Base-by-base conservation (phyloP, 2,113 vertebrate genomes). In the Hiodon tergisus region DNA sequence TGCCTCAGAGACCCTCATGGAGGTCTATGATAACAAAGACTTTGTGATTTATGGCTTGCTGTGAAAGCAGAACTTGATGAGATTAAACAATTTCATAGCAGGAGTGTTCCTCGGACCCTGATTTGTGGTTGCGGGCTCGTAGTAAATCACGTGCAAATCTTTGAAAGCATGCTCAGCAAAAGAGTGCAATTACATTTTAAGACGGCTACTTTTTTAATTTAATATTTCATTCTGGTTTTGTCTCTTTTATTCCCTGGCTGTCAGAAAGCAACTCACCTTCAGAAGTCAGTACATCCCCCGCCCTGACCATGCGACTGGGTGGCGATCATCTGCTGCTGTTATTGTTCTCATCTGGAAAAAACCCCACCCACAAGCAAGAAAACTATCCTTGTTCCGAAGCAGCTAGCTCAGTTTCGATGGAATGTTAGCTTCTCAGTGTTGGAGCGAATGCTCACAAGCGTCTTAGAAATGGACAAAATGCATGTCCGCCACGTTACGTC, bases 61-160 rank as follows among this genome's bases (percentile, higher is more conserved):
- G 96, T 96, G 95, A 97, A 98, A 98, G 95, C 95, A 97, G 92
- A 95, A 95, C 95, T 98, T 98, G 95, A 99, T 99, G 97, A 99
- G 96, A 99, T 98, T 98, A 99, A 98, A 98, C 97, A 96, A 99
- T 99, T 99, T 98, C 95, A 96, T 97, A 98, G 96, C 96, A 95
- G 93, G 93, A 98, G 96, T 99, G 96, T 97, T 99, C 97, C 95
- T 97, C 94, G 91, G 93, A 92, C 89, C 91, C 95, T 98, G 96
- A 98, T 99, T 98, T 98, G 96, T 98, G 94, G 96, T 94, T 93
- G 93, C 91, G 89, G 92, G 94, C 90, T 87, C 93, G 94, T 94
- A 93, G 94, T 98, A 99, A 98, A 98, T 99, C 95, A 98, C 92
- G 92, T 98, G 96, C 95, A 97, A 96, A 96, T 95, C 97, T 97